Conservation (phyloP, 2,797 vertebrate species). For the Xiphorhynchus erythropygius region DNA sequence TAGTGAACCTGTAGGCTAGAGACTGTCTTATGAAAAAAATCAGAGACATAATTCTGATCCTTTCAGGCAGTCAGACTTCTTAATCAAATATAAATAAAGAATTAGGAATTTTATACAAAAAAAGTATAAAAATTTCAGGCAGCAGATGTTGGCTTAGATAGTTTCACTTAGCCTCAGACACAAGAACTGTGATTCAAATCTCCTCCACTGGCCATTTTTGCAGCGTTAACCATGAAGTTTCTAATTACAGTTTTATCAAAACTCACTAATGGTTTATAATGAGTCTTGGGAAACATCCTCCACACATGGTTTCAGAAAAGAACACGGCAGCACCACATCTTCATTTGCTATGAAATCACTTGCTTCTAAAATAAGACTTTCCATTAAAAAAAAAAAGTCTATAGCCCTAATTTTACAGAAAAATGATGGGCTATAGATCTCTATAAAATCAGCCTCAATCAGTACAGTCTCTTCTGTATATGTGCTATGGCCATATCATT, state of each 20-base stretch:
- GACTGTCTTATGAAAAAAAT: neutral
- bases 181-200: neutral
- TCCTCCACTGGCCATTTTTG: neutral
- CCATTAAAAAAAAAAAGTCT: neutral
- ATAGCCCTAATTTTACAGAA: neutral
- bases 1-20: neutral
- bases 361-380: neutral
- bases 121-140: neutral
- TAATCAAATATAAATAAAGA: neutral
- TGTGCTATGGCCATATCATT: fast-evolving
- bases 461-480: neutral
- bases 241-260: neutral
- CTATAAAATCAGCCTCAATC: neutral
- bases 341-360: neutral
- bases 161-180: neutral
- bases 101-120: neutral
- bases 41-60: neutral
- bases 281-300: neutral
- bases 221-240: neutral
- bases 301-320: neutral
- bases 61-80: neutral
- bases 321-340: neutral
- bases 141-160: neutral
- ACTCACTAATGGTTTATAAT: neutral
- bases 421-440: neutral